Percentiles rank a stretch among this genome's conserved stretches.
phyloP scores from a whole-genome alignment of 1,140 invertebrate species.

The Drosophila auraria region DNA sequence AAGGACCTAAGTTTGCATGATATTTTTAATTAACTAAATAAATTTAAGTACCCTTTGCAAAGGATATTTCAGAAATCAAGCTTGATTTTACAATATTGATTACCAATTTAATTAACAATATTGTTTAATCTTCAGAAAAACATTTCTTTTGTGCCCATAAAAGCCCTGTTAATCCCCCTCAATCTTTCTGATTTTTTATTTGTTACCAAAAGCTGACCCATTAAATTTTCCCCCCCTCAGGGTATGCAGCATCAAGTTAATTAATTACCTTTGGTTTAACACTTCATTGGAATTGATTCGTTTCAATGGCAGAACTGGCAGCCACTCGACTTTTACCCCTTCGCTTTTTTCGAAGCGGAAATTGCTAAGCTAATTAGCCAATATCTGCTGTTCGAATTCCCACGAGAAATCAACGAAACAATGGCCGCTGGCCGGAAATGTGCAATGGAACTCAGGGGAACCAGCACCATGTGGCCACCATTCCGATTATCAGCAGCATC shows the following conservation, averaged over 20 bases:
- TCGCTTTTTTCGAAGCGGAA: neutral
- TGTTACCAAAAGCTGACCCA: no score
- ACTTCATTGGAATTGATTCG: constrained; percentile 15
- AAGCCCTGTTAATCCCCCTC: no score
- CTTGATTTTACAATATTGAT: no score
- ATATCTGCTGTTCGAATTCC: constrained; percentile 16
- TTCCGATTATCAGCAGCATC: constrained; percentile 39
- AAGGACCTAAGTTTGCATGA: no score
- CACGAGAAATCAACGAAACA: constrained; percentile 34
- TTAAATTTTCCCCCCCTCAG: no score
- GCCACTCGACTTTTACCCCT: neutral
- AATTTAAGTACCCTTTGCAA: no score
- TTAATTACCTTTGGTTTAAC: constrained; percentile 39
- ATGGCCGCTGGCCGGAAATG: constrained; percentile 32
- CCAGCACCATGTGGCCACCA: constrained; percentile 18
- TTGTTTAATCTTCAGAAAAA: no score
- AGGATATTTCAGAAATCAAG: no score
- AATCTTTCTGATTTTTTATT: no score
- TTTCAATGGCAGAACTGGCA: neutral
- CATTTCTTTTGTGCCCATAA: no score
- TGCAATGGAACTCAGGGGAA: constrained; percentile 24
- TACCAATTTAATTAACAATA: no score
- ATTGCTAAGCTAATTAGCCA: constrained; percentile 30
- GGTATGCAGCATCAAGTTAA: neutral
- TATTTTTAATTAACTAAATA: no score